A percentile compares a stretch with the other conserved stretches of the same genome.
These are phyloP conservation scores for Mythimna ferrago DNA, from an alignment of 2,888 invertebrate species.

Conservation along the genomic window DNA sequence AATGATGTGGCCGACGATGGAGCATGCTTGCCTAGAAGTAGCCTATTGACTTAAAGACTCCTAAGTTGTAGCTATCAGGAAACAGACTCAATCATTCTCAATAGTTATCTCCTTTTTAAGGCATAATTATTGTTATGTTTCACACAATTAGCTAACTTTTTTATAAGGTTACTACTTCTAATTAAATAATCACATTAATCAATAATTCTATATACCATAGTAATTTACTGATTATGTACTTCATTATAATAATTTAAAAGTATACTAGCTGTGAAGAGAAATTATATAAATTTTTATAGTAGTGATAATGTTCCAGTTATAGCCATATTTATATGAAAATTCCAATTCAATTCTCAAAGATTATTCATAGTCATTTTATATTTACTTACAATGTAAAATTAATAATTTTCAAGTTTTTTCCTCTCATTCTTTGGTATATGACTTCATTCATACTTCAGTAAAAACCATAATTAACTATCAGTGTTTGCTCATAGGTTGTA, in stretches of 20 bases:
- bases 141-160: neutral
- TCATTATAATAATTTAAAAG: constrained; percentile 16
- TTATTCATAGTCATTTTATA: neutral
- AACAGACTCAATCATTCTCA: too few relatives aligned
- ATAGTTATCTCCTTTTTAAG: neutral
- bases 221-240: constrained; percentile 5
- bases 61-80: too few relatives aligned
- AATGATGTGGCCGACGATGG: too few relatives aligned
- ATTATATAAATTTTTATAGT: constrained; percentile 28
- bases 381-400: constrained; percentile 5
- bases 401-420: neutral
- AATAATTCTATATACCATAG: neutral
- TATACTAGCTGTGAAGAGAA: neutral
- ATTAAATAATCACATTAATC: constrained; percentile 5
- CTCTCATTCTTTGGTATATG: neutral
- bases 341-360: neutral
- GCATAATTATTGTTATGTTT: neutral
- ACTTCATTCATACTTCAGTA: neutral
- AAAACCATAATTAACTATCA: constrained; percentile 28
- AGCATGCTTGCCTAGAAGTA: too few relatives aligned
- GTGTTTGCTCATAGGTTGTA: constrained; percentile 38
- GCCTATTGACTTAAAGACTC: too few relatives aligned
- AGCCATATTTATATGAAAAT: neutral
- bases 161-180: neutral
- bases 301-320: constrained; percentile 9